These are phyloP conservation scores for Sander vitreus DNA, from an alignment of 2,113 vertebrate species.

Conservation along the genomic window DNA sequence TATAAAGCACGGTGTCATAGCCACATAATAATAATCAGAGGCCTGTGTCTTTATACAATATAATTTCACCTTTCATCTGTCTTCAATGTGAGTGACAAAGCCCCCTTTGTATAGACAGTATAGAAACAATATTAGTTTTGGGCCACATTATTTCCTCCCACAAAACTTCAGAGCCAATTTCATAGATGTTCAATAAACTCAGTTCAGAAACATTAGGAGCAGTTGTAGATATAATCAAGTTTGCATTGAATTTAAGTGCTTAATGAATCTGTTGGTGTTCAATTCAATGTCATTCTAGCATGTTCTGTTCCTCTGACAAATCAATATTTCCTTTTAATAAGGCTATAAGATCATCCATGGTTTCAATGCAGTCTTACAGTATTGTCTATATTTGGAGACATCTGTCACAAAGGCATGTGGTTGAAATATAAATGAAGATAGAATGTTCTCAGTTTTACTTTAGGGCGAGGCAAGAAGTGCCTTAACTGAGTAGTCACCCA, in stretches of 20 bases:
- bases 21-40: neutral
- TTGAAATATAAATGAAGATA: slow-evolving; percentile 37
- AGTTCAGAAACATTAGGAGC: slow-evolving; percentile 15
- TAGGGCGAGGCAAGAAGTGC: slow-evolving; percentile 15
- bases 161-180: slow-evolving; percentile 17
- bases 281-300: neutral
- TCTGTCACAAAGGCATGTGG: slow-evolving; percentile 25
- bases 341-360: neutral
- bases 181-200: slow-evolving; percentile 19
- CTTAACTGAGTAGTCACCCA: slow-evolving; percentile 9
- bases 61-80: slow-evolving; percentile 6
- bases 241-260: slow-evolving; percentile 45
- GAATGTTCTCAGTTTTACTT: slow-evolving; percentile 29
- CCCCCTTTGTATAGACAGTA: neutral
- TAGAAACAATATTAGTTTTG: neutral
- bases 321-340: neutral
- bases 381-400: slow-evolving; percentile 40
- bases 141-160: neutral
- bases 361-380: neutral
- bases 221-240: slow-evolving; percentile 30
- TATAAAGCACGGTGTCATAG: neutral
- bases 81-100: neutral
- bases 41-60: neutral
- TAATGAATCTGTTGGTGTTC: slow-evolving; percentile 14
- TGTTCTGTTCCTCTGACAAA: slow-evolving; percentile 13